Evolutionary conservation across 2,113 vertebrate genomes (phyloP).

Genomic region (Illadopsis cleaveri): DNA sequence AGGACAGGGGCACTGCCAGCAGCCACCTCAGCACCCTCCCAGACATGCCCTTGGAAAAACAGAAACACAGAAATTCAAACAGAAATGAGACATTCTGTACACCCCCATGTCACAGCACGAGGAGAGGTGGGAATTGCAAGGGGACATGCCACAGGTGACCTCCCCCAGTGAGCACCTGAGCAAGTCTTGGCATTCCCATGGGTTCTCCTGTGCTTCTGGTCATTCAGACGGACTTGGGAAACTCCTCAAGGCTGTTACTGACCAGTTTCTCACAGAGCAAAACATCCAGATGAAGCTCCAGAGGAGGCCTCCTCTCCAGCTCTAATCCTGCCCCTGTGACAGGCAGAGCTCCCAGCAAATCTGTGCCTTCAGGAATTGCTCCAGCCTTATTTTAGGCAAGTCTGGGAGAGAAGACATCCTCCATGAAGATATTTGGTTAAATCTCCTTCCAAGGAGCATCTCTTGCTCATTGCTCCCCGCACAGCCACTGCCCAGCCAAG

Average conservation of each 20-base stretch:
- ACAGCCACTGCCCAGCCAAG: background rate
- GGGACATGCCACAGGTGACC: fast-evolving
- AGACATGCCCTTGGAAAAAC: fast-evolving
- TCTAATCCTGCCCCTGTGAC: background rate
- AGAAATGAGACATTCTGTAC: fast-evolving
- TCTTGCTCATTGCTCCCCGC: fast-evolving
- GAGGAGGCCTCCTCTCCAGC: fast-evolving
- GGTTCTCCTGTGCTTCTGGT: background rate
- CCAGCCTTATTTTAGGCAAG: background rate
- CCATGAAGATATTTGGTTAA: background rate
- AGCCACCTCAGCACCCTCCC: background rate
- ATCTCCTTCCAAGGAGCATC: background rate
- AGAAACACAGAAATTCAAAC: fast-evolving
- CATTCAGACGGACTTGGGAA: fast-evolving
- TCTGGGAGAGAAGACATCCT: background rate
- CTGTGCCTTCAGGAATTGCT: background rate
- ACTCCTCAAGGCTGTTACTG: background rate
- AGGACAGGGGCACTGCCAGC: background rate
- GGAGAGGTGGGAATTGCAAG: background rate
- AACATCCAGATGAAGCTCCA: background rate
- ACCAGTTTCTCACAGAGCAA: fast-evolving
- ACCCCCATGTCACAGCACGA: fast-evolving
- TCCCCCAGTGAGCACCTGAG: fast-evolving
- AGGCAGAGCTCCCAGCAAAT: background rate
- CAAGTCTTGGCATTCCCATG: background rate